Conservation (phyloP, 1,140 invertebrate species). For the Acarapis woodi region DNA sequence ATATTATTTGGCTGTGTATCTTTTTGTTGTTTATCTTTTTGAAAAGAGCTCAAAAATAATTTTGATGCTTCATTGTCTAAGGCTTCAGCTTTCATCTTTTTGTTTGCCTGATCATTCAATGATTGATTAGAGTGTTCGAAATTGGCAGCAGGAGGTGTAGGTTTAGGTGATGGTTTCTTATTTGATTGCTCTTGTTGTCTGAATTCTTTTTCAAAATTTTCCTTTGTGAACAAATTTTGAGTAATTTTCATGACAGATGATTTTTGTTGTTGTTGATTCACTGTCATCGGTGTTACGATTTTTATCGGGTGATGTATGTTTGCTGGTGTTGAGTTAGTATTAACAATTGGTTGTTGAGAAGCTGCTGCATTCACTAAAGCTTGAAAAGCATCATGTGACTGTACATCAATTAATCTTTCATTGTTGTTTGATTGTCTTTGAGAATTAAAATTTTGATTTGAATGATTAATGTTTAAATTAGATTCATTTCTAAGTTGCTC, state of each 20-base stretch:
- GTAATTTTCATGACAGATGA: too few relatives aligned
- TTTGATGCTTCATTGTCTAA: constrained; percentile 15
- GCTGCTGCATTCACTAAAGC: constrained; percentile 57
- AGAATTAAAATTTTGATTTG: too few relatives aligned
- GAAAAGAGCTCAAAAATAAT: constrained; percentile 15
- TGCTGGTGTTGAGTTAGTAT: too few relatives aligned
- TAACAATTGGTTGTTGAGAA: constrained; percentile 44
- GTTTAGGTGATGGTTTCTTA: background rate
- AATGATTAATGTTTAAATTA: too few relatives aligned
- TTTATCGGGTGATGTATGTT: too few relatives aligned
- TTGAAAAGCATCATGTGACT: constrained; percentile 37
- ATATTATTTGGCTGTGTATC: constrained; percentile 20
- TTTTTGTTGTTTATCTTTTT: constrained; percentile 14
- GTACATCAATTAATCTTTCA: too few relatives aligned
- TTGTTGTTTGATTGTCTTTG: too few relatives aligned
- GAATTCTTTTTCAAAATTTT: constrained; percentile 14
- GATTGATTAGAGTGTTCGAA: background rate
- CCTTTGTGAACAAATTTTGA: constrained; percentile 13
- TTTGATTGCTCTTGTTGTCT: constrained; percentile 4
- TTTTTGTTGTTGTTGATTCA: too few relatives aligned
- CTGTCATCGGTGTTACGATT: too few relatives aligned
- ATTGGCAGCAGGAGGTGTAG: too few relatives aligned
- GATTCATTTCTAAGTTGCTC: too few relatives aligned
- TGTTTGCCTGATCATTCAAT: background rate
- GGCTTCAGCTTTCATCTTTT: constrained; percentile 9